Evolutionary conservation across 2,113 vertebrate species (phyloP), one percentile per base, ranked within the genome.

Genomic region (Empidonax alnorum): DNA sequence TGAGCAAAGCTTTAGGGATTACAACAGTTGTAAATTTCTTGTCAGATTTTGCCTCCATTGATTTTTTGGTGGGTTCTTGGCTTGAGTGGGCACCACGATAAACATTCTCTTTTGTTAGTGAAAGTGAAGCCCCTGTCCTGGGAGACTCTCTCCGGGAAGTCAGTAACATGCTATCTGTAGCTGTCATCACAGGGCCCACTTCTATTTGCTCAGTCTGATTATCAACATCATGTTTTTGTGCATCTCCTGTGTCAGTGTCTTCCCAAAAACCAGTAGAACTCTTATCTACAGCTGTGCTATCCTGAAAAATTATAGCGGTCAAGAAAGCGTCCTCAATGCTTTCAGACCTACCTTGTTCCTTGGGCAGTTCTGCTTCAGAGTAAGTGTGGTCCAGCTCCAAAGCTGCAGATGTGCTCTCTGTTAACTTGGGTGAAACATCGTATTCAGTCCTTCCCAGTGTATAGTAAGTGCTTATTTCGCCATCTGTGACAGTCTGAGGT

Each of bases 201-300:
- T 98, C 98, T 98, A 98, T 98, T 96, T 97, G 96, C 62, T 98
- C 98, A 84, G 90, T 89, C 92, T 97, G 97, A 84, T 96, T 97
- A 89, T 98, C 95, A 71, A 55, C 86, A 73, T 97, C 95, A 44
- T 90, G 83, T n/a, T 84, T 96, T 46, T 84, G 76, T 33, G 53
- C 67, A 25, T 93, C 85, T 96, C 95, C 96, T 23, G 52, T 63
- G 83, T 88, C 59, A 72, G 47, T 5, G 59, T 79, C 94, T 95
- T 97, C 94, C 97, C 96, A 96, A 1, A 84, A 94, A 76, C 78
- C 95, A 81, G 93, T 33, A 42, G 88, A 83, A 93, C 87, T 92
- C 94, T 96, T 97, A 84, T 77, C 96, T 62, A 93, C 62, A 50
- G 94, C 52, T 76, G 78, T 87, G 81, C 93, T 94, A 94, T 93